A percentile compares a stretch with the other conserved stretches of the same genome.
Conservation (phyloP, 2,797 vertebrate species). For the Smutsia temminckii region DNA sequence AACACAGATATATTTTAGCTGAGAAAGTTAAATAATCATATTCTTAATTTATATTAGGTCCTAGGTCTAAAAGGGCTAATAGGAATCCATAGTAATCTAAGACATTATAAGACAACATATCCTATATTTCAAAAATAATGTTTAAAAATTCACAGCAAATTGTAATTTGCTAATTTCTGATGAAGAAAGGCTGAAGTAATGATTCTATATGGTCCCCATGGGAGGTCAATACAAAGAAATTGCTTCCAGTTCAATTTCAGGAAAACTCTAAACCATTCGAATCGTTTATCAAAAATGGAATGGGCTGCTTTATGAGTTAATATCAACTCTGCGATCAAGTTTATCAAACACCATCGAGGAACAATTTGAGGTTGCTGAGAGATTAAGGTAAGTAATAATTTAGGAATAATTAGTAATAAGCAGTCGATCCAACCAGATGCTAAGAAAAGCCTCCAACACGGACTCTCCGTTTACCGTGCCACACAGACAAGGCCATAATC, state of each 20-base stretch:
- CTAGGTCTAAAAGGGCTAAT: neutral
- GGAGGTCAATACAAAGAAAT: neutral
- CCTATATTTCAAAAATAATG: neutral
- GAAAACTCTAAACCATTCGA: neutral
- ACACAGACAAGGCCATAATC: neutral
- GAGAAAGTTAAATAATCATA: neutral
- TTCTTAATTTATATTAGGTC: neutral
- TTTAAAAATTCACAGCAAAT: neutral
- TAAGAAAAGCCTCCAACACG: neutral
- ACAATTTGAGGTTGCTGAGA: neutral
- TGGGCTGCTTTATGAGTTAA: neutral
- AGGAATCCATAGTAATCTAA: neutral
- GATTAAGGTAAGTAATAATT: conserved; percentile 15
- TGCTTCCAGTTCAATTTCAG: neutral
- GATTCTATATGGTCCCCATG: neutral
- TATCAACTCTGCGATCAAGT: neutral
- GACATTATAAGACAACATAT: neutral
- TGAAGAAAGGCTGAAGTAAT: neutral
- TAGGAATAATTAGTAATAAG: neutral
- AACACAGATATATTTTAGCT: neutral
- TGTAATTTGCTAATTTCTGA: neutral
- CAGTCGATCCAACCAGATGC: neutral
- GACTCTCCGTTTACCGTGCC: neutral
- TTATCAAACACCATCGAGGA: neutral
- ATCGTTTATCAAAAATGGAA: neutral